phyloP scores from a whole-genome alignment of 2,113 vertebrate species.

The Mungos mungo region DNA sequence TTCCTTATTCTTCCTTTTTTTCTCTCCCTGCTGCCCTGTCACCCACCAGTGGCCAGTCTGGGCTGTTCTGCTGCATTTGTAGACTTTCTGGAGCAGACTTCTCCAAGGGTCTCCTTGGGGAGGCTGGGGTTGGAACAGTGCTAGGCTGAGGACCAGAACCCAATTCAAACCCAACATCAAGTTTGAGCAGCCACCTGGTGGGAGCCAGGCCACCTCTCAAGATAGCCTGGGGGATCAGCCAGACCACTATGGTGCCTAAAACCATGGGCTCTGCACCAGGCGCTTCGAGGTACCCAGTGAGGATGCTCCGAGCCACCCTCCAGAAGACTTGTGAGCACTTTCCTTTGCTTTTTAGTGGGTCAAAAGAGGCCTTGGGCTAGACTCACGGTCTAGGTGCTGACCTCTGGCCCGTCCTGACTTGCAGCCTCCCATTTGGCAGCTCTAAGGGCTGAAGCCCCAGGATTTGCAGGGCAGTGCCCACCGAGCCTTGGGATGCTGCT shows the following conservation, averaged over 20 bases:
- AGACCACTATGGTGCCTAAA: neutral
- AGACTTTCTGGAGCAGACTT: neutral
- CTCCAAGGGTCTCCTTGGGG: neutral
- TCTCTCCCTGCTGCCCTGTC: neutral
- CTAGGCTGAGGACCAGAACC: neutral
- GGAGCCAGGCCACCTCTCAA: neutral
- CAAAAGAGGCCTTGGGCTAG: neutral
- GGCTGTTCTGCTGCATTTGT: neutral
- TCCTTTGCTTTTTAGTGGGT: neutral
- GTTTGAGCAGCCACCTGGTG: neutral
- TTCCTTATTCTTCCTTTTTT: neutral
- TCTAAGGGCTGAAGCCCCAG: fast-evolving
- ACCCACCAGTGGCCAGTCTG: neutral
- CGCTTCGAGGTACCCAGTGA: no score
- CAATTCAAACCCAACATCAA: neutral
- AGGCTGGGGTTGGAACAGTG: neutral
- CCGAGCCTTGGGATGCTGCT: neutral
- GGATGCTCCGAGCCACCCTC: neutral
- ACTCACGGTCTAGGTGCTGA: fast-evolving
- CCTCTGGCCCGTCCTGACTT: neutral
- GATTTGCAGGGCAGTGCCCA: neutral
- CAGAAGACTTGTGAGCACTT: neutral
- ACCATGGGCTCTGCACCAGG: neutral
- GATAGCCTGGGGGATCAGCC: neutral
- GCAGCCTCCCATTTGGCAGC: neutral